phyloP scores from a whole-genome alignment of 35 echinoderm and acorn worm species.

The Ophiothrix spiculata region DNA sequence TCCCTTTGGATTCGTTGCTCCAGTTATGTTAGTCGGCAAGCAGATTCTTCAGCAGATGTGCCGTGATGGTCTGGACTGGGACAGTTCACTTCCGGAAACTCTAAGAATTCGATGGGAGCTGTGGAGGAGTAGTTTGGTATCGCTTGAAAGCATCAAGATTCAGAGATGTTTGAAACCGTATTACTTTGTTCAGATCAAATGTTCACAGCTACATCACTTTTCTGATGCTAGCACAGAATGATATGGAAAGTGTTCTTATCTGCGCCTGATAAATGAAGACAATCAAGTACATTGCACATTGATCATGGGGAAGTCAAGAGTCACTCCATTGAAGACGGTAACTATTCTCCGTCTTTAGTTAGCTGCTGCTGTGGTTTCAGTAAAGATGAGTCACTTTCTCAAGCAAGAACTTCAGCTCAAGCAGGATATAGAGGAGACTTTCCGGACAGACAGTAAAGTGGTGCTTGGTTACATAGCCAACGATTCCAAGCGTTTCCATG shows the following conservation, averaged over 20 bases:
- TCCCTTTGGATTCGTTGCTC: constrained; percentile 55
- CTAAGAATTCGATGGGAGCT: constrained; percentile 11
- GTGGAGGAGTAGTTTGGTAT: constrained; percentile 5
- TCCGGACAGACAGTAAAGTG: constrained; percentile 66
- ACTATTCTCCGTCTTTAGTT: constrained; percentile 69
- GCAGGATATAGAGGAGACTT: constrained; percentile 7
- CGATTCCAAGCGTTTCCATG: constrained; percentile 49
- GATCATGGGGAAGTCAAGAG: constrained; percentile 36
- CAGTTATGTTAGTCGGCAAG: constrained; percentile 31
- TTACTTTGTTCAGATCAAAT: neutral
- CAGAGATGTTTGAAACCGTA: neutral
- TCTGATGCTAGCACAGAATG: constrained; percentile 64
- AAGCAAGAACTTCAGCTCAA: constrained; percentile 14
- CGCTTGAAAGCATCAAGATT: neutral
- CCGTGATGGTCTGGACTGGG: constrained; percentile 33
- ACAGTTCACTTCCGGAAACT: constrained; percentile 37
- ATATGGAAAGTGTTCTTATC: constrained; percentile 46
- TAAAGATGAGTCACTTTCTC: constrained; percentile 9
- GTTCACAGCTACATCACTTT: constrained; percentile 33
- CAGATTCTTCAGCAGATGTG: constrained; percentile 32
- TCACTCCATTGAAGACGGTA: constrained; percentile 35
- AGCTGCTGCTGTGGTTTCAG: constrained; percentile 66
- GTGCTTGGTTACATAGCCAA: constrained; percentile 64
- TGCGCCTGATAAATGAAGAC: neutral
- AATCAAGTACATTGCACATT: constrained; percentile 27